phyloP scores from a whole-genome alignment of 2,797 vertebrate genomes.

The Melopsittacus undulatus region DNA sequence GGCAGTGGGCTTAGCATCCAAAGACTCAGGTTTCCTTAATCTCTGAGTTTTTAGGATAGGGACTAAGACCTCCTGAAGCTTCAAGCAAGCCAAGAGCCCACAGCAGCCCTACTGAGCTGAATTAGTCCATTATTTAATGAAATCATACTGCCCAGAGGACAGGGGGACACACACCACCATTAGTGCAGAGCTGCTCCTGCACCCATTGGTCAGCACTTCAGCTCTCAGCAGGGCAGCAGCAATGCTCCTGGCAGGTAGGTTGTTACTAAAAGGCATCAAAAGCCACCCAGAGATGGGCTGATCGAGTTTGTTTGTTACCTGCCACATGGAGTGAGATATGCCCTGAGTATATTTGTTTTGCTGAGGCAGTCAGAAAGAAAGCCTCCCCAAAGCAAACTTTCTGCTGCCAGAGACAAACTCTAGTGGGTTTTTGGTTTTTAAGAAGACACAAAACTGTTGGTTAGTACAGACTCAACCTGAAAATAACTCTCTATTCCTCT shows the following conservation, averaged over 20 bases:
- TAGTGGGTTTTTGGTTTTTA: neutral
- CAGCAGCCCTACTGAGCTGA: neutral
- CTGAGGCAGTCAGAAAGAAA: neutral
- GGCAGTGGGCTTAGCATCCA: neutral
- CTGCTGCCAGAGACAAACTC: neutral
- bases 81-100: neutral
- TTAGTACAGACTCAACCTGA: neutral
- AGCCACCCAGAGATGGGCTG: neutral
- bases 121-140: neutral
- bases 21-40: neutral
- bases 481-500: neutral
- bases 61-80: neutral
- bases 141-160: accelerated
- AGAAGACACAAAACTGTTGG: neutral
- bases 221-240: neutral
- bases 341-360: neutral
- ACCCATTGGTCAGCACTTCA: neutral
- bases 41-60: neutral
- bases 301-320: neutral
- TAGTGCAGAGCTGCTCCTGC: neutral
- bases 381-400: neutral
- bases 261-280: neutral
- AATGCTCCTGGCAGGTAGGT: neutral
- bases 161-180: neutral
- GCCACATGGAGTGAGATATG: neutral